Evolutionary conservation across 2,888 invertebrate species (phyloP), one percentile per base, ranked within the genome.

Genomic region (Scaeva pyrastri): DNA sequence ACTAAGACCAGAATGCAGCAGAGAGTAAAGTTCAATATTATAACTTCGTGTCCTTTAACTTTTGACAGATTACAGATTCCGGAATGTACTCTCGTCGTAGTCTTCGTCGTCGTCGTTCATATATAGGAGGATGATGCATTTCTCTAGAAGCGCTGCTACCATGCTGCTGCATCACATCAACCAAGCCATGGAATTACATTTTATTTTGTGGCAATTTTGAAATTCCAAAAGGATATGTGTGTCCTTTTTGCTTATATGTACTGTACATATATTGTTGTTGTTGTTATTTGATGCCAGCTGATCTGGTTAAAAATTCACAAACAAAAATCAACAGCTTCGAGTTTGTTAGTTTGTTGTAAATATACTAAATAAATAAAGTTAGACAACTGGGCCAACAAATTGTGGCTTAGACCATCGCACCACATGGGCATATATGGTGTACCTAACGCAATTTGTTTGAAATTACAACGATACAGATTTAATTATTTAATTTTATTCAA

Each of bases 1-100:
- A 8, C 19, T 8, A 48, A 48, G 36, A 56, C 7, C 7, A 45
- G 45, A 26, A n/a, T 12, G 14, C 36, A 3, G n/a, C 16, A 16
- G 31, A 52, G 58, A 56, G 60, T 70, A 77, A 85, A 86, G 82
- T 86, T 86, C 86, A 86, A 86, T 86, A 82, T 86, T 86, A 82
- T 78, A 86, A 82, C 86, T 78, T 75, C 39, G 66, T 78, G 82
- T 82, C 82, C 86, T 71, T 77, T 74, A 82, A 86, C 86, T 81
- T 86, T 82, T 82, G 86, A 82, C 78, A 74, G 86, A 86, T 84
- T 84, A 74, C 74, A 79, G 39, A 74, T 43, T 74, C 70, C 62
- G 68, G 73, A 19, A 43, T 78, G 36, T 52, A 31, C 31, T 31
- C 31, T 31, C n/a, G 8, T 31, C 31, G 14, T 50, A 39, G n/a